Evolutionary conservation across 2,888 invertebrate species (phyloP), one percentile per base, ranked within the genome.

Genomic region (Seira sanloemensis): DNA sequence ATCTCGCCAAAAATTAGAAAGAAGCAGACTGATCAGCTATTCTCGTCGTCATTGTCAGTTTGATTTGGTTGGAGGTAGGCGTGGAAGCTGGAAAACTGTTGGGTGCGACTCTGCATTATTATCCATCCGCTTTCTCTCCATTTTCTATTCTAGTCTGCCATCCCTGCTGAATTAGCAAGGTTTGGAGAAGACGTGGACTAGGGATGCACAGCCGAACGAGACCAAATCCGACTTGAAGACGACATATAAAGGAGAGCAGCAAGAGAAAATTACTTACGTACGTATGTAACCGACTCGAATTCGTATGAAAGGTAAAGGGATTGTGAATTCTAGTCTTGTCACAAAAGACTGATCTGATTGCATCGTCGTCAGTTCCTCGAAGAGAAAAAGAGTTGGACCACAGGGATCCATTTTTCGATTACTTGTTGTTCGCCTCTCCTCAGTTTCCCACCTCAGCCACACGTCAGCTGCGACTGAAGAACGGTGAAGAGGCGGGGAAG

Each of bases 361-460:
- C 74, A 78, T 78, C 79, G 72, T 79, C 79, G 72, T 79, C 79
- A 79, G 84, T 78, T 78, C 62, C 62, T 84, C 46, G 66, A 78
- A 84, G 84, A 78, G n/a, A n/a, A n/a, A n/a, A 84, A 84, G 78
- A 84, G 84, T 74, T 84, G 75, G 68, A 68, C 84, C 84, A 23
- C 65, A 62, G 84, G 84, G 84, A 84, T 75, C 75, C 78, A 84
- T 84, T 84, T 78, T 73, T 69, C 78, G 78, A 84, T 84, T 84
- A 84, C 84, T 78, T 84, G 78, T 78, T 84, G 78, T 84, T 75
- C 67, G 46, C 67, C 62, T 66, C 58, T 69, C 58, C 69, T 76
- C 62, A 16, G 37, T 54, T 62, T 62, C 7, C 62, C 21, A 21
- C 21, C 62, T 62, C 4, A 50, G 37, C 12, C 19, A 62, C 21